Evolutionary conservation across 2,113 vertebrate species (phyloP).

Genomic region (Sylvietta virens): DNA sequence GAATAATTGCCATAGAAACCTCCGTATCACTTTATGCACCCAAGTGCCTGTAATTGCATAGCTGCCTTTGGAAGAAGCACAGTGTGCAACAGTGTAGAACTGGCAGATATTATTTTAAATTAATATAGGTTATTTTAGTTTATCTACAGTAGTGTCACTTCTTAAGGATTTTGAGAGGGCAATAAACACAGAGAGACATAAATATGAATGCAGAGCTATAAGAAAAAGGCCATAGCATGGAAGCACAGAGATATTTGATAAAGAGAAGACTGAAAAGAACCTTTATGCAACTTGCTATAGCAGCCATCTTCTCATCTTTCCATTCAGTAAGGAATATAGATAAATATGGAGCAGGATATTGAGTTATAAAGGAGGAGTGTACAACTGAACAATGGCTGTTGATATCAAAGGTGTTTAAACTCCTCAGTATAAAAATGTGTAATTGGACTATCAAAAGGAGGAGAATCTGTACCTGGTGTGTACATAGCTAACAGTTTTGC

Average conservation of each 20-base stretch:
- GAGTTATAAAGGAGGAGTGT: neutral
- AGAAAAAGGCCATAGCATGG: neutral
- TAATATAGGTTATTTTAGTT: neutral
- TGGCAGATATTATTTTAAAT: slow-evolving; percentile 2
- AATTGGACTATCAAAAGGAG: neutral
- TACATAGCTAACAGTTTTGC: neutral
- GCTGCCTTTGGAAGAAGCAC: neutral
- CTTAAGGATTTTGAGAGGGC: neutral
- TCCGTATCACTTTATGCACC: neutral
- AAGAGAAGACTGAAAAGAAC: neutral
- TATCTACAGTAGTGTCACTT: neutral
- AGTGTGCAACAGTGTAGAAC: neutral
- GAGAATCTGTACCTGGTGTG: neutral
- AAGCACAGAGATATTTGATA: neutral
- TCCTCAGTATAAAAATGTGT: neutral
- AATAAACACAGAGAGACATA: neutral
- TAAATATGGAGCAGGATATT: neutral
- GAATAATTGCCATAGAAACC: slow-evolving; percentile 45
- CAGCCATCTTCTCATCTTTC: neutral
- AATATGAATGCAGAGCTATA: neutral
- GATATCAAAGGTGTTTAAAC: neutral
- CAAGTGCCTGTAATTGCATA: neutral
- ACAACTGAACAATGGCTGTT: neutral
- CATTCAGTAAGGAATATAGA: neutral
- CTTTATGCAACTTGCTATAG: neutral